A percentile compares a stretch with the other conserved stretches of the same genome.
phyloP scores from a whole-genome alignment of 2,888 invertebrate species.

The Cephus spinipes region DNA sequence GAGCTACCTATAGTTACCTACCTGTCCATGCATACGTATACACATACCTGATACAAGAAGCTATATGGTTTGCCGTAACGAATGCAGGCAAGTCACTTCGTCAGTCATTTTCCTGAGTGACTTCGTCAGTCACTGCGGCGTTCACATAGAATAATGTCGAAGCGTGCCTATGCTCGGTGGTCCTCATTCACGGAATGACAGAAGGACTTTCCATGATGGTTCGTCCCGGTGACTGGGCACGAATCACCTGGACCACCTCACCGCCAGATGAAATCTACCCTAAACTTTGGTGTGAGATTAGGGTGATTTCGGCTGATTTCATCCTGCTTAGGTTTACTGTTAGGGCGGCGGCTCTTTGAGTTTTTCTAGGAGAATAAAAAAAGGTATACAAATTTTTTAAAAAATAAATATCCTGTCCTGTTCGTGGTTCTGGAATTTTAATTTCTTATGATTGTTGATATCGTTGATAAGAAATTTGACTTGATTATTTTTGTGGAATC shows the following conservation, averaged over 20 bases:
- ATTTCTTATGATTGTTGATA: not conserved
- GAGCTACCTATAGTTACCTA: not conserved
- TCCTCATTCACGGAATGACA: not conserved
- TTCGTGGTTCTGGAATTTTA: not conserved
- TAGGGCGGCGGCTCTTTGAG: not conserved
- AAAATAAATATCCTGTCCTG: not conserved
- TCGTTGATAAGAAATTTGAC: not conserved
- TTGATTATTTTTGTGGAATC: not conserved
- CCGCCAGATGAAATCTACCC: conserved; percentile 1
- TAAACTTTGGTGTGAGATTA: not conserved
- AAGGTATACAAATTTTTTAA: not conserved
- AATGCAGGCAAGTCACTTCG: not conserved
- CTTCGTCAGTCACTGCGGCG: not conserved
- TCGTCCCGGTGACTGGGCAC: not conserved
- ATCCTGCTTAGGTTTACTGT: not conserved
- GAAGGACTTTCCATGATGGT: not conserved
- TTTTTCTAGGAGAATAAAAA: not conserved
- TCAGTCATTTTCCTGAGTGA: not conserved
- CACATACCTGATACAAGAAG: not conserved
- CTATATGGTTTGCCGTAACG: not conserved
- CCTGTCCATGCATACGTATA: not conserved
- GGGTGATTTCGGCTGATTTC: not conserved
- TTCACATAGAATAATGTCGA: not conserved
- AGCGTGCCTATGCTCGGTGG: not conserved
- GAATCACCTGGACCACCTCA: not conserved